These are phyloP conservation scores for Rhea americana DNA, from an alignment of 2,113 vertebrate species.

Conservation along the genomic window DNA sequence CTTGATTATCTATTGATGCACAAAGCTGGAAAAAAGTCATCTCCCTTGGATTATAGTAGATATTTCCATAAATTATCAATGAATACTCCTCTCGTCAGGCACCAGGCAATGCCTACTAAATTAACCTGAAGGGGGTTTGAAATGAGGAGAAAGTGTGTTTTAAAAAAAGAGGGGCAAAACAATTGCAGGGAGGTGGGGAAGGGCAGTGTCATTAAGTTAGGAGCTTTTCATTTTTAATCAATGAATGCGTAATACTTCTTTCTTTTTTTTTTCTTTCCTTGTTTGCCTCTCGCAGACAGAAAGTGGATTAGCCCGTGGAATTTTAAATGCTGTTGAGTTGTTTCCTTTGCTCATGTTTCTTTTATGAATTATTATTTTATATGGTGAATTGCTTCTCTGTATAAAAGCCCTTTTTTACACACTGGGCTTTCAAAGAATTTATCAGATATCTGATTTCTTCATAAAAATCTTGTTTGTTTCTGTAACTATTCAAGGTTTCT, in stretches of 20 bases:
- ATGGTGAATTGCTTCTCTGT: constrained; percentile 81
- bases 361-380: constrained; percentile 91
- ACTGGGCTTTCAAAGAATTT: constrained; percentile 77
- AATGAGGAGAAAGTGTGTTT: constrained; percentile 70
- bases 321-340: constrained; percentile 83
- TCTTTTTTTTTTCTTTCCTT: constrained; percentile 71
- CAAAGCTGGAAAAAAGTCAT: constrained; percentile 96
- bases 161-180: constrained; percentile 64
- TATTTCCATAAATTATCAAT: constrained; percentile 99
- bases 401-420: constrained; percentile 84
- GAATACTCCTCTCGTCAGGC: constrained; percentile 86
- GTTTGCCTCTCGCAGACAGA: constrained; percentile 73
- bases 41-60: constrained; percentile 95
- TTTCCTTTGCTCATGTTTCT: constrained; percentile 90
- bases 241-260: constrained; percentile 79
- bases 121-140: constrained; percentile 79
- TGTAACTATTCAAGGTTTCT: constrained; percentile 47
- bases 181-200: constrained; percentile 73
- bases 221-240: constrained; percentile 91
- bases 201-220: constrained; percentile 81
- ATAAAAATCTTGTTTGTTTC: constrained; percentile 80
- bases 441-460: constrained; percentile 76
- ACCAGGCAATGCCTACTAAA: constrained; percentile 82
- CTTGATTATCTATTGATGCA: constrained; percentile 99
- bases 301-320: constrained; percentile 84